A percentile compares a stretch with the other conserved stretches of the same genome.
Evolutionary conservation across 2,888 invertebrate genomes (phyloP).

Genomic region (Epinotia nisella): DNA sequence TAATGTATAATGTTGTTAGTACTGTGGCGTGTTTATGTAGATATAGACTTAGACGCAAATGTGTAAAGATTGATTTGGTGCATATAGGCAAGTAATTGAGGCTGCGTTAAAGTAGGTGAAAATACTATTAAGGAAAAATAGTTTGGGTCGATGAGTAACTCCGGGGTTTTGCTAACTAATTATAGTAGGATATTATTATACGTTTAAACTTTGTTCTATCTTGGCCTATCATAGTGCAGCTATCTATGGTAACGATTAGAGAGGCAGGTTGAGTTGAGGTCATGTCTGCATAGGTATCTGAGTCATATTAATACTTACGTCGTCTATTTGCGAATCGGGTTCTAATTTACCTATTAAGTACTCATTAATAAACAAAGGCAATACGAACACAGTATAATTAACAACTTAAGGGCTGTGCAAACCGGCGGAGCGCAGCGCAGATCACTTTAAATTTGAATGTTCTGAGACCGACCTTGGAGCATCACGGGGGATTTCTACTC

Average conservation of each 20-base stretch:
- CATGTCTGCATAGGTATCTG: background rate
- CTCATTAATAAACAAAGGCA: background rate
- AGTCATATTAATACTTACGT: background rate
- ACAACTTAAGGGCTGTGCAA: too few relatives aligned
- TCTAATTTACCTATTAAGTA: background rate
- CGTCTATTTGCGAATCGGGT: background rate
- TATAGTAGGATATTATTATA: conserved; percentile 2
- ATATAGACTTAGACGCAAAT: conserved; percentile 7
- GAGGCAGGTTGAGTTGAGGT: conserved; percentile 11
- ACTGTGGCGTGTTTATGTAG: background rate
- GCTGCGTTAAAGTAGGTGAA: conserved; percentile 7
- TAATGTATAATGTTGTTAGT: conserved; percentile 4
- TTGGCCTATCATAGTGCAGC: background rate
- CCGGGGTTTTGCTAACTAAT: conserved; percentile 14
- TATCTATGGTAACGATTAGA: background rate
- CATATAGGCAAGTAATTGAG: background rate
- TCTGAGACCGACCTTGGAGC: too few relatives aligned
- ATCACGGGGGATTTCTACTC: too few relatives aligned
- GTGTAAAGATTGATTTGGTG: background rate
- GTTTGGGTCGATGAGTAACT: conserved; percentile 13
- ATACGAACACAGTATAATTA: too few relatives aligned
- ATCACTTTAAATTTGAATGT: too few relatives aligned
- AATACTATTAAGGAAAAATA: conserved; percentile 21
- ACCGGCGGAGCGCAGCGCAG: too few relatives aligned
- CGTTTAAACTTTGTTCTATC: background rate